Conservation (phyloP, 2,113 vertebrate species). For the Rhynchomys soricoides region DNA sequence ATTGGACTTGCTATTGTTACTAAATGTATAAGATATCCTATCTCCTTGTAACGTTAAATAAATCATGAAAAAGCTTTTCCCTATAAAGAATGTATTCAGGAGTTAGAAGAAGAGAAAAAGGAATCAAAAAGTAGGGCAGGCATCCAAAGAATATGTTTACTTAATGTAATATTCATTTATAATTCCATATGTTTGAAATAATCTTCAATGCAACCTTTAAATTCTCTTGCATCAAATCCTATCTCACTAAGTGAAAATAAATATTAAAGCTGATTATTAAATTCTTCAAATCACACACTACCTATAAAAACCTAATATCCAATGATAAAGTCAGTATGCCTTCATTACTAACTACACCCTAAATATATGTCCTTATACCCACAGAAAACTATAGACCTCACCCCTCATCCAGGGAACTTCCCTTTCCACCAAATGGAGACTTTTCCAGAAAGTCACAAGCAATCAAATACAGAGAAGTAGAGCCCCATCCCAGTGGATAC, state of each 20-base stretch:
- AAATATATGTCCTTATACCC: not conserved
- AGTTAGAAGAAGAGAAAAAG: not conserved
- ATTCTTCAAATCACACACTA: slow-evolving; percentile 2
- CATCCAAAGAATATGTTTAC: not conserved
- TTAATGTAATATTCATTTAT: not conserved
- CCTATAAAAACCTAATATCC: not conserved
- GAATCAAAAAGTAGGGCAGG: not conserved
- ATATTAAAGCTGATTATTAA: slow-evolving; percentile 22
- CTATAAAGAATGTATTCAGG: not conserved
- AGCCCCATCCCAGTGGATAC: not conserved
- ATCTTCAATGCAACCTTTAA: not conserved
- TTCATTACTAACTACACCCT: not conserved
- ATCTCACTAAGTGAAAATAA: slow-evolving; percentile 27
- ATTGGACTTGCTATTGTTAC: not conserved
- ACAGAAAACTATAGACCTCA: too few species aligned
- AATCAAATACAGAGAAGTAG: not conserved
- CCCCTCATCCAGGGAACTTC: not conserved
- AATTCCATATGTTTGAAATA: not conserved
- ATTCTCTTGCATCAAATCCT: slow-evolving; percentile 15
- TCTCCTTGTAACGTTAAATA: not conserved
- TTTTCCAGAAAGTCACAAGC: not conserved
- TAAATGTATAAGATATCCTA: not conserved
- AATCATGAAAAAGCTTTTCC: not conserved
- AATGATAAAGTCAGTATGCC: slow-evolving; percentile 20
- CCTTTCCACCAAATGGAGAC: not conserved